Percentiles rank a stretch among this genome's conserved stretches.
Evolutionary conservation across 64 coral and sea anemone genomes (phyloP).

Genomic region (Montipora efflorescens): DNA sequence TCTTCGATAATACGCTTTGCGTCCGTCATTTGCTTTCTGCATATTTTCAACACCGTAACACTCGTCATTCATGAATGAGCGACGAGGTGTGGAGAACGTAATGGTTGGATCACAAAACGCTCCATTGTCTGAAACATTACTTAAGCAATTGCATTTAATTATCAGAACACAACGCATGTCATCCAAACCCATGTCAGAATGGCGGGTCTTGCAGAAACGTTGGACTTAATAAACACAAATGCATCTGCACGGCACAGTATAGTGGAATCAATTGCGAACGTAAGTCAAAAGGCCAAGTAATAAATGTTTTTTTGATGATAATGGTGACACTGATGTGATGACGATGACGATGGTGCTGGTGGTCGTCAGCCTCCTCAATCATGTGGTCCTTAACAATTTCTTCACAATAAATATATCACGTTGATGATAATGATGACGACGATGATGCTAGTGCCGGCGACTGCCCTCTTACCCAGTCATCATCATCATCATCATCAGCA

Average conservation of each 20-base stretch:
- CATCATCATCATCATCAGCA: neutral
- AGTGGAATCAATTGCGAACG: slow-evolving; percentile 59
- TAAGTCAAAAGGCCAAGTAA: neutral
- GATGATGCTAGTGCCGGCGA: too few relatives aligned
- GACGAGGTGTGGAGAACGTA: neutral
- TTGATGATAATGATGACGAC: too few relatives aligned
- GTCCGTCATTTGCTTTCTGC: neutral
- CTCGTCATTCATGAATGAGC: neutral
- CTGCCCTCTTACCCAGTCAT: too few relatives aligned
- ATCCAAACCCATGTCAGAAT: slow-evolving; percentile 81
- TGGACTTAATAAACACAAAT: slow-evolving; percentile 14
- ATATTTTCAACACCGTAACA: neutral
- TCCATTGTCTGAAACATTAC: neutral
- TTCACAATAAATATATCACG: too few relatives aligned
- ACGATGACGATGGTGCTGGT: neutral
- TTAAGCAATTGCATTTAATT: neutral
- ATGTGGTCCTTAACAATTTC: neutral
- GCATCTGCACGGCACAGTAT: slow-evolving; percentile 18
- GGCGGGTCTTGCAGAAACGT: slow-evolving; percentile 58
- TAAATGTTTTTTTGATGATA: neutral
- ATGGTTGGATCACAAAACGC: neutral
- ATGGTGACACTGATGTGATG: neutral
- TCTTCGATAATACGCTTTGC: neutral
- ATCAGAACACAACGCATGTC: slow-evolving; percentile 43
- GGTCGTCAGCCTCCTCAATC: too few relatives aligned